Evolutionary conservation across 2,113 vertebrate genomes (phyloP), one percentile per base, ranked within the genome.

Genomic region (Platysteira castanea): DNA sequence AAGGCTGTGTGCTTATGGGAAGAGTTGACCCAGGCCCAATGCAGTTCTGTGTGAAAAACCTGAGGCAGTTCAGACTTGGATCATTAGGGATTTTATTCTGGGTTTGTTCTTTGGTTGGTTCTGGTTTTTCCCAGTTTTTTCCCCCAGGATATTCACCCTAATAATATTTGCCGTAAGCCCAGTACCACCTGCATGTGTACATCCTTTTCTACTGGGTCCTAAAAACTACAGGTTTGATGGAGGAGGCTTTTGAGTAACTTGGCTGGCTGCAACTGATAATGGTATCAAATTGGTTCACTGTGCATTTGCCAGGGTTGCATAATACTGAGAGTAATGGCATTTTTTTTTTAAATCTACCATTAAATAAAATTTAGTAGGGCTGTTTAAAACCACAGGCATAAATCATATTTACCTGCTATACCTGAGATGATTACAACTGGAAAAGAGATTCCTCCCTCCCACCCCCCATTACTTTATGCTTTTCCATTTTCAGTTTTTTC

Each of bases 231-330:
- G 20, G 20, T 77, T 65, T 73, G 41, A 5, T 37, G 54, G 11
- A 70, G 71, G 31, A 83, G 4, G 13, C 37, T 74, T 73, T 53
- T 91, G 35, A 37, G 42, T 63, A 68, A 44, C 20, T 59, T 31
- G 37, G 68, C 15, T 41, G 41, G 82, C 65, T 79, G 60, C 27
- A 79, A 57, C 57, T 64, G 70, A 47, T 64, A 60, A n/a, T 0
- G 0, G 8, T 33, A 21, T 67, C 28, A 3, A 22, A 3, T 35
- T 27, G 9, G 19, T 56, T 81, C 39, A 39, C 23, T 53, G 0
- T 94, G 47, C 28, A 1, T 1, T 69, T 63, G 65, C 52, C 39
- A 46, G 8, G 54, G 27, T 77, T 86, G 33, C 3, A 0, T 60
- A 93, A 91, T 47, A 14, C n/a, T 53, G 52, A 22, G 7, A 84